Evolutionary conservation across 2,797 vertebrate species (phyloP).

Genomic region (Peromyscus nudipes): DNA sequence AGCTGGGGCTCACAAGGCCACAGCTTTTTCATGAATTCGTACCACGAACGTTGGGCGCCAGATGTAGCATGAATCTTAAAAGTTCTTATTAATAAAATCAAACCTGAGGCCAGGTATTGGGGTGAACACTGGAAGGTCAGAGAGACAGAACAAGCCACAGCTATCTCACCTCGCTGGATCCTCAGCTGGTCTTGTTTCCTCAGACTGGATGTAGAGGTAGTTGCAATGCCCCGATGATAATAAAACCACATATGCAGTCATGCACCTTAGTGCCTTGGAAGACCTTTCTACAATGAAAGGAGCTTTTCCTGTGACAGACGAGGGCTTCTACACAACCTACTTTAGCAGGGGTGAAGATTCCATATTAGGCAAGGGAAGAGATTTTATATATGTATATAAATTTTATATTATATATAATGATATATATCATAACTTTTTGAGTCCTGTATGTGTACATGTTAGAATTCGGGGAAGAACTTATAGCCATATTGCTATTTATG

Average conservation of each 20-base stretch:
- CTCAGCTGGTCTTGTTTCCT: too few relatives aligned
- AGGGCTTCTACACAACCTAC: background rate
- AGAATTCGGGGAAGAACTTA: conserved; percentile 45
- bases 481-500: conserved; percentile 44
- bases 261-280: background rate
- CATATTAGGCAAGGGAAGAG: conserved; percentile 22
- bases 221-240: conserved; percentile 5
- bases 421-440: background rate
- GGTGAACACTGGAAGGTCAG: too few relatives aligned
- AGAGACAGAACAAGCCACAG: too few relatives aligned
- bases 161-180: too few relatives aligned
- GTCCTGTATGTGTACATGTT: background rate
- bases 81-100: too few relatives aligned
- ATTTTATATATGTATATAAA: background rate
- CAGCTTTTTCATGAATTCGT: too few relatives aligned
- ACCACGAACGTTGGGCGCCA: too few relatives aligned
- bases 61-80: too few relatives aligned
- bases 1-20: too few relatives aligned
- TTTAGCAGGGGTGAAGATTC: background rate
- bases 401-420: too few relatives aligned
- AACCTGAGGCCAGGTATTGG: too few relatives aligned
- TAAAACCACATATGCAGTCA: background rate
- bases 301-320: conserved; percentile 30
- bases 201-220: conserved; percentile 29
- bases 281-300: background rate